Percentiles rank a stretch among this genome's conserved stretches.
Evolutionary conservation across 2,113 vertebrate genomes (phyloP).

Genomic region (Garra rufa): DNA sequence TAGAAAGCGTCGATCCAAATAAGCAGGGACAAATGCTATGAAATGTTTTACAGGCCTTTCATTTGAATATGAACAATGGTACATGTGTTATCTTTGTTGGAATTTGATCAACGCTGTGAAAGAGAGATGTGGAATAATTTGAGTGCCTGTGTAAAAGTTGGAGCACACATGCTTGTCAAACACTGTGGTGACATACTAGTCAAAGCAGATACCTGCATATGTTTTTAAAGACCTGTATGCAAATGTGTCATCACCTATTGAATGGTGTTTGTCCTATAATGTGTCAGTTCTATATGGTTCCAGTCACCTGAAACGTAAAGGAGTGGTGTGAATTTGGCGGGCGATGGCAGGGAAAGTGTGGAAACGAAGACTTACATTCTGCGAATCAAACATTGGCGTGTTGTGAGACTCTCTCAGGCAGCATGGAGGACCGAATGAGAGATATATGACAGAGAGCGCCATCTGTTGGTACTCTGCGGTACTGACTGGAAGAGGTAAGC

Average conservation of each 20-base stretch:
- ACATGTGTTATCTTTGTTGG: slow-evolving; percentile 48
- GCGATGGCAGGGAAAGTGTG: slow-evolving; percentile 25
- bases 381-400: slow-evolving; percentile 43
- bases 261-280: slow-evolving; percentile 45
- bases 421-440: slow-evolving; percentile 3
- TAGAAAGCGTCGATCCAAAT: slow-evolving; percentile 43
- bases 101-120: slow-evolving; percentile 48
- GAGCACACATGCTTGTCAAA: neutral
- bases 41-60: slow-evolving; percentile 52
- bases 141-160: neutral
- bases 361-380: slow-evolving; percentile 51
- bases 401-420: slow-evolving; percentile 28
- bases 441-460: slow-evolving; percentile 69
- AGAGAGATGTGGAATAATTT: neutral
- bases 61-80: slow-evolving; percentile 50
- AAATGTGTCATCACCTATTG: neutral
- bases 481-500: neutral
- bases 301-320: slow-evolving; percentile 8
- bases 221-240: slow-evolving; percentile 30
- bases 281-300: slow-evolving; percentile 17
- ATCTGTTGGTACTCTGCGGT: slow-evolving; percentile 65
- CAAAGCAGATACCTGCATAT: neutral
- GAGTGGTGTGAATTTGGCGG: slow-evolving; percentile 38
- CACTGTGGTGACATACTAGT: neutral
- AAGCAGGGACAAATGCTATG: slow-evolving; percentile 42